Evolutionary conservation across 2,113 vertebrate genomes (phyloP).

Genomic region (Mus pahari): DNA sequence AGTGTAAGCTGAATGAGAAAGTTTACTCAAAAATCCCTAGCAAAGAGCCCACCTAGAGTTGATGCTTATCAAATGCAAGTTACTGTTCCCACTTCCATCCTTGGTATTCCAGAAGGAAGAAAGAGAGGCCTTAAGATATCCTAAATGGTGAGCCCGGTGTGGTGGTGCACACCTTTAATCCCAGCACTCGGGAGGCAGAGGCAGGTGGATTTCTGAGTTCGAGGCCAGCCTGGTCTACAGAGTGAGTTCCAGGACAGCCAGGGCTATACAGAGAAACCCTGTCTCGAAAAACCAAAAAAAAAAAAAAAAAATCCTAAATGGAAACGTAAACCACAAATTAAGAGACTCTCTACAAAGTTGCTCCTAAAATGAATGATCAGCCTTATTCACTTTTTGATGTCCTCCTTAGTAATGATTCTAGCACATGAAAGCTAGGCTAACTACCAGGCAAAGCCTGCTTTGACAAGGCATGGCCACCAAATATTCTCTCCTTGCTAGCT

Average conservation of each 20-base stretch:
- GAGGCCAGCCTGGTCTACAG: too few relatives aligned
- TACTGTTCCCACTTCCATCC: accelerated
- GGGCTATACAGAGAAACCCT: too few relatives aligned
- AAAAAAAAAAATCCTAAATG: not conserved
- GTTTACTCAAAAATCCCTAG: not conserved
- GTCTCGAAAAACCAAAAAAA: too few relatives aligned
- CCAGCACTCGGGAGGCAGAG: too few relatives aligned
- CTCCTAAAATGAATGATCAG: not conserved
- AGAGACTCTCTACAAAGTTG: not conserved
- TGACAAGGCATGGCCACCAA: not conserved
- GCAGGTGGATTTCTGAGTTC: too few relatives aligned
- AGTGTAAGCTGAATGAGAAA: not conserved
- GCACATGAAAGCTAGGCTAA: not conserved
- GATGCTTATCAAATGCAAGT: not conserved
- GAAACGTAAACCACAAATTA: not conserved
- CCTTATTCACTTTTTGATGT: not conserved
- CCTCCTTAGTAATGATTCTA: not conserved
- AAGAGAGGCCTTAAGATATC: not conserved
- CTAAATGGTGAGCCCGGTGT: too few relatives aligned
- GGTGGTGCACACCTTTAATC: too few relatives aligned
- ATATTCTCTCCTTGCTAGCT: not conserved
- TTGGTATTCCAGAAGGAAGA: not conserved
- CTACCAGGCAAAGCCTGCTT: not conserved
- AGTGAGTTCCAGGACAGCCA: too few relatives aligned
- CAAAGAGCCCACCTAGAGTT: not conserved